Evolutionary conservation across 2,888 invertebrate genomes (phyloP), one percentile per base, ranked within the genome.

Genomic region (Thalpophila matura): DNA sequence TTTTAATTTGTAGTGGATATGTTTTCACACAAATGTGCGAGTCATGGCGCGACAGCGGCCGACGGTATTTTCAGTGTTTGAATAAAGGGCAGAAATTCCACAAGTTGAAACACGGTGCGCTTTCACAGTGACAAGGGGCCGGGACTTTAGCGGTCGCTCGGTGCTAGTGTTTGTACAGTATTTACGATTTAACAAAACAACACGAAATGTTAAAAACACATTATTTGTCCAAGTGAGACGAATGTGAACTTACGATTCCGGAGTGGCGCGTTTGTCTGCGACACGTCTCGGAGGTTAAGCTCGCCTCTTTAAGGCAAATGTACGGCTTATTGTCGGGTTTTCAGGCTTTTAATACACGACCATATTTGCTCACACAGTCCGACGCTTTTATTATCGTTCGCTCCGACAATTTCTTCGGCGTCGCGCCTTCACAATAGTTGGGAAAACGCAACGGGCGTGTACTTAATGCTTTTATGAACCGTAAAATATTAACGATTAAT

Each of bases 111-210:
- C 83, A 70, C 80, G 80, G 79, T 77, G 79, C 81, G 88, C 90
- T 89, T 89, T 89, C 90, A 83, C 89, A 84, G 85, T 76, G 81
- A 79, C 79, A 79, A 80, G 79, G 31, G 79, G 74, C 79, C 86
- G 89, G 80, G 83, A 86, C 82, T 83, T 86, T 85, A 86, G 86
- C 88, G 85, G 86, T 84, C 86, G 63, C 77, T 80, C 85, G 77
- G 78, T 77, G 79, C 85, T 84, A 86, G 87, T 94, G 89, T 94
- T 94, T 94, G 91, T 86, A 86, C 92, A 93, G 93, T 92, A 91
- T 95, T 94, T 95, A 95, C 94, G 94, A 94, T 94, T 92, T 92
- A 93, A 94, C 95, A 94, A 95, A 95, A 95, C 95, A 94, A 94
- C 93, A 92, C 89, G 93, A 93, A 93, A 94, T 93, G 94, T 95